Percentiles rank a stretch among this genome's conserved stretches.
These are phyloP conservation scores for Cyclophora punctaria DNA, from an alignment of 2,888 invertebrate genomes.

Conservation along the genomic window DNA sequence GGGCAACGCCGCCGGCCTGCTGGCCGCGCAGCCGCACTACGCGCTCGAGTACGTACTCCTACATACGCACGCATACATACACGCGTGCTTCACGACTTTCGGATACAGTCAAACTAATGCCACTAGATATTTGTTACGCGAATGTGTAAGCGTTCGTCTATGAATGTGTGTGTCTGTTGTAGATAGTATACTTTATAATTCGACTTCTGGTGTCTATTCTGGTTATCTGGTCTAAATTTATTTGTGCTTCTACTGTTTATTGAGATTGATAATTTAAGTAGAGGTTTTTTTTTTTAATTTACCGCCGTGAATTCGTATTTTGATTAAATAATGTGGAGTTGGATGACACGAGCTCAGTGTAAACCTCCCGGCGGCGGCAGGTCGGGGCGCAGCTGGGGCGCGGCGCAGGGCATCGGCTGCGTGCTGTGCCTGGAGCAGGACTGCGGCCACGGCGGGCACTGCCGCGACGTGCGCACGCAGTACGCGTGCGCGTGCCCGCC, in stretches of 20 bases:
- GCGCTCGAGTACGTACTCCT: slow-evolving; percentile 27
- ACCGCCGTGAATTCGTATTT: no score
- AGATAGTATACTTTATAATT: no score
- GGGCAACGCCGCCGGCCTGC: slow-evolving; percentile 59
- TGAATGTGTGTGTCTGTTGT: no score
- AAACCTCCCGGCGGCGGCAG: slow-evolving; percentile 12
- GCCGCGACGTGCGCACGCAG: slow-evolving; percentile 64
- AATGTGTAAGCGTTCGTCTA: no score
- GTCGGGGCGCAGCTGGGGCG: slow-evolving; percentile 51
- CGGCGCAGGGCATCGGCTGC: slow-evolving; percentile 78
- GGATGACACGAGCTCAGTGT: background rate
- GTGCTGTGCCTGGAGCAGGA: slow-evolving; percentile 86
- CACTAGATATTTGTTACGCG: no score
- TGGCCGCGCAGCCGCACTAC: slow-evolving; percentile 62
- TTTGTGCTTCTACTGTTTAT: no score
- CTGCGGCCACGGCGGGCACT: slow-evolving; percentile 78
- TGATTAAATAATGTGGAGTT: background rate
- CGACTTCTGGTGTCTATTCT: no score
- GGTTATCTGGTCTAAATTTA: no score
- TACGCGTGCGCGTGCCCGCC: slow-evolving; percentile 86
- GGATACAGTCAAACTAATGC: no score
- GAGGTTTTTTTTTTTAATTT: no score
- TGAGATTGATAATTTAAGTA: no score
- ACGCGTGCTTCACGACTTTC: no score
- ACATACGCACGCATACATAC: slow-evolving; percentile 22